Conservation (phyloP, 2,797 vertebrate genomes). For the Chaetodon trifasciatus region DNA sequence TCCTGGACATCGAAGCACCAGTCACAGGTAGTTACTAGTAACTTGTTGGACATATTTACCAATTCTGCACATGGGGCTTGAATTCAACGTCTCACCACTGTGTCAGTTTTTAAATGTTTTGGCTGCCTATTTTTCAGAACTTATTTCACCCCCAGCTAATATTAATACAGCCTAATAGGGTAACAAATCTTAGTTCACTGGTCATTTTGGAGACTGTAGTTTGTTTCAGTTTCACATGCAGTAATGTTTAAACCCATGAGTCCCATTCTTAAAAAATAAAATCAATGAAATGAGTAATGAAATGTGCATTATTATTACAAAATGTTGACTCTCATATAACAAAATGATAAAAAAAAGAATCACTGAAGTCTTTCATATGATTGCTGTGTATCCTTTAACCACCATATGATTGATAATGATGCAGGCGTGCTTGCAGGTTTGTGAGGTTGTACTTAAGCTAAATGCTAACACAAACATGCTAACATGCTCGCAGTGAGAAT, state of each 20-base stretch:
- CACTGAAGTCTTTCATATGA: no score
- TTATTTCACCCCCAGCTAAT: background rate
- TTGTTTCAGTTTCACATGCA: background rate
- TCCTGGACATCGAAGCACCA: conserved; percentile 89
- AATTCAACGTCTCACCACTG: background rate
- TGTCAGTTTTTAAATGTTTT: background rate
- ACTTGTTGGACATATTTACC: background rate
- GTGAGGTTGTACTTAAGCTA: no score
- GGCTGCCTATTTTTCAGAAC: background rate
- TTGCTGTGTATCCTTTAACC: background rate
- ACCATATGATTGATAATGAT: background rate
- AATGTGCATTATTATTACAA: background rate
- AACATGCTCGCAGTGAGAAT: background rate
- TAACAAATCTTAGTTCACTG: background rate
- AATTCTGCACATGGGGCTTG: background rate
- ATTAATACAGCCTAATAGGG: background rate
- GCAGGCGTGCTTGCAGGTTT: no score
- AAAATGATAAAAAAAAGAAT: background rate
- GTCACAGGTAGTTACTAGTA: conserved; percentile 83
- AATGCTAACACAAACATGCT: background rate
- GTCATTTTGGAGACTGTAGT: background rate
- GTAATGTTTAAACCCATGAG: no score
- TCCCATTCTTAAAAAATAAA: no score
- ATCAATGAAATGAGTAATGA: no score
- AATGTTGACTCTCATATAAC: background rate